Evolutionary conservation across 2,113 vertebrate genomes (phyloP).

Genomic region (Atractosteus spatula): DNA sequence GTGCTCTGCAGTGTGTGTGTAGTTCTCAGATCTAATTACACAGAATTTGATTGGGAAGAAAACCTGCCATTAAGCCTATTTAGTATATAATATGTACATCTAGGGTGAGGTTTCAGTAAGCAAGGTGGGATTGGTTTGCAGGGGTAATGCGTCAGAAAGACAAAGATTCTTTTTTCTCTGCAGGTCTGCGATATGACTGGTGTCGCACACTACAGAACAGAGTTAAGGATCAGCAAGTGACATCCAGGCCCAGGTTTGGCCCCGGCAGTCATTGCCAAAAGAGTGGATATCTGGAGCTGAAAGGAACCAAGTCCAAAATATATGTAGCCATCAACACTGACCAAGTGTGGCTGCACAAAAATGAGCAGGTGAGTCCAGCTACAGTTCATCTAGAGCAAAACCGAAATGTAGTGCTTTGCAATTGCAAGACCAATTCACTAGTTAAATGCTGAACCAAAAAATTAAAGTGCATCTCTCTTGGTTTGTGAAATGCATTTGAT

Average conservation of each 20-base stretch:
- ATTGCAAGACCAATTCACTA: too few species aligned
- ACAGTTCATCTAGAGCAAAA: background rate
- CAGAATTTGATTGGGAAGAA: background rate
- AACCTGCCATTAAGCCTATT: background rate
- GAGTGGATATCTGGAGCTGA: conserved; percentile 80
- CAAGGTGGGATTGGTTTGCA: too few species aligned
- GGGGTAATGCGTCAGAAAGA: too few species aligned
- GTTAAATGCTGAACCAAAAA: too few species aligned
- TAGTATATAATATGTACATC: too few species aligned
- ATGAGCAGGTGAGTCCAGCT: conserved; percentile 77
- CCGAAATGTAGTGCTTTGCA: too few species aligned
- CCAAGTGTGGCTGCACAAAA: conserved; percentile 94
- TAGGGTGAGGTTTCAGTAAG: too few species aligned
- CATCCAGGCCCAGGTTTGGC: conserved; percentile 65
- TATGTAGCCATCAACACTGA: conserved; percentile 81
- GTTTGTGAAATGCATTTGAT: too few species aligned
- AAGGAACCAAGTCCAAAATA: conserved; percentile 88
- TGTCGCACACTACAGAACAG: conserved; percentile 81
- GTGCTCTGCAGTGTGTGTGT: too few species aligned
- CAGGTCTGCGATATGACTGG: conserved; percentile 83
- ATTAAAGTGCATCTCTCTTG: too few species aligned
- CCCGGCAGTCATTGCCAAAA: conserved; percentile 74
- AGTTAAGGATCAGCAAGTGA: conserved; percentile 76
- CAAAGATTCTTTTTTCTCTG: background rate
- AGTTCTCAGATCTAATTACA: too few species aligned